These are phyloP conservation scores for Pyralis farinalis DNA, from an alignment of 2,888 invertebrate species.

Conservation along the genomic window DNA sequence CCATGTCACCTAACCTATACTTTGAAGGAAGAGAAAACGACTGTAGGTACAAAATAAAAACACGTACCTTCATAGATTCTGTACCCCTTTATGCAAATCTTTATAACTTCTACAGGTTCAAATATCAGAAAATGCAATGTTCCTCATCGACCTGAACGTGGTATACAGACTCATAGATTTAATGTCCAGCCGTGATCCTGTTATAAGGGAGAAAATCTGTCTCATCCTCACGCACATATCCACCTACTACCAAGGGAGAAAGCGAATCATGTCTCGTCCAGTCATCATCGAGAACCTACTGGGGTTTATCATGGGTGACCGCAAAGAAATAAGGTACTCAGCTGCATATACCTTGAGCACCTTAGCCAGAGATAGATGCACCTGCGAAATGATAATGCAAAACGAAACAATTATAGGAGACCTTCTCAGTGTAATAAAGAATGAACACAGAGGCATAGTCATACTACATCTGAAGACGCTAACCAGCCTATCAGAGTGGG, in stretches of 20 bases:
- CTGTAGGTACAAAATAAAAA: background rate
- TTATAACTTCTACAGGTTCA: constrained; percentile 43
- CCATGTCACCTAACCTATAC: no score
- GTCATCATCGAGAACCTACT: constrained; percentile 49
- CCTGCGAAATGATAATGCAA: constrained; percentile 40
- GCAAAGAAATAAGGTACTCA: constrained; percentile 60
- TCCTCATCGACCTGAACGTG: constrained; percentile 51
- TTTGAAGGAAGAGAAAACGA: no score
- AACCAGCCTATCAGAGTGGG: constrained; percentile 50
- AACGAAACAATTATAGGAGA: constrained; percentile 48
- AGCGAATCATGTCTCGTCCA: constrained; percentile 45
- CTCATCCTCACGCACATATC: constrained; percentile 49
- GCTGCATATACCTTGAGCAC: constrained; percentile 54
- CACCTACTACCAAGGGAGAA: constrained; percentile 48
- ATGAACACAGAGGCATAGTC: constrained; percentile 58
- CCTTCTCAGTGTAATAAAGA: constrained; percentile 56
- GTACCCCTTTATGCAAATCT: no score
- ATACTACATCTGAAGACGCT: constrained; percentile 54
- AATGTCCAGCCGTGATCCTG: constrained; percentile 47
- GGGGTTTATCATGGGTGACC: constrained; percentile 49
- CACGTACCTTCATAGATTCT: no score
- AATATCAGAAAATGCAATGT: constrained; percentile 59
- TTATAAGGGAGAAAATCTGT: constrained; percentile 61
- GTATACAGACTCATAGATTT: constrained; percentile 59
- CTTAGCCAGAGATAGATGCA: constrained; percentile 45